These are phyloP conservation scores for Oopsacas minuta DNA, from an alignment of 37 sponge, comb jelly and placozoan species.

Conservation along the genomic window DNA sequence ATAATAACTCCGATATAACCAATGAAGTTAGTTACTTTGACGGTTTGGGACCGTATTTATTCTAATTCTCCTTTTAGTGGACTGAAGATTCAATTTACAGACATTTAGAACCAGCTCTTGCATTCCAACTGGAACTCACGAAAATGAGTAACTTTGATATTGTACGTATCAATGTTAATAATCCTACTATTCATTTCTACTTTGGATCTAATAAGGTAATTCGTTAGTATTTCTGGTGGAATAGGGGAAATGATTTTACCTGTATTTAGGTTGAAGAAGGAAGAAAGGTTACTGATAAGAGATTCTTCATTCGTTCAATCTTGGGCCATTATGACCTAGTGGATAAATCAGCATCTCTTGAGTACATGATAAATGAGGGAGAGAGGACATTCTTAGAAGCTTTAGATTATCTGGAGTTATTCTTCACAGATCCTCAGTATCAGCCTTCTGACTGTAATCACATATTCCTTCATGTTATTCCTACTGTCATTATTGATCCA, in stretches of 20 bases:
- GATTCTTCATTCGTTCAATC: constrained; percentile 84
- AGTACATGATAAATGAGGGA: constrained; percentile 90
- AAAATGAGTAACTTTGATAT: constrained; percentile 80
- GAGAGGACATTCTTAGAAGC: constrained; percentile 87
- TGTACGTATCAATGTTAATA: constrained; percentile 54
- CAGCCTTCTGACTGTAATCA: constrained; percentile 83
- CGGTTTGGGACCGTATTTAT: not conserved
- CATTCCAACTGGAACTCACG: constrained; percentile 91
- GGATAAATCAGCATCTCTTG: constrained; percentile 69
- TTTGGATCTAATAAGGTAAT: constrained; percentile 74
- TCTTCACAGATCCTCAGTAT: constrained; percentile 52
- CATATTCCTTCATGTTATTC: constrained; percentile 92
- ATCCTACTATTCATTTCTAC: constrained; percentile 83
- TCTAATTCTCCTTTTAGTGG: constrained; percentile 20
- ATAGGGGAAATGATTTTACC: not conserved
- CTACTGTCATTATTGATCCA: constrained; percentile 82
- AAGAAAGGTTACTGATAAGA: constrained; percentile 55
- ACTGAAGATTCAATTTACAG: constrained; percentile 88
- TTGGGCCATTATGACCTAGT: constrained; percentile 86
- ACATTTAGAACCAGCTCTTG: constrained; percentile 89
- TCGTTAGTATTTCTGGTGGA: not conserved
- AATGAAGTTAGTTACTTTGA: not conserved
- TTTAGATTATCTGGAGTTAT: constrained; percentile 81
- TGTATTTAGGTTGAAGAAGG: constrained; percentile 42
- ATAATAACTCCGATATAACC: not conserved